Percentiles rank a stretch among this genome's conserved stretches.
phyloP scores from a whole-genome alignment of 2,888 invertebrate genomes.

The Litoditis marina region DNA sequence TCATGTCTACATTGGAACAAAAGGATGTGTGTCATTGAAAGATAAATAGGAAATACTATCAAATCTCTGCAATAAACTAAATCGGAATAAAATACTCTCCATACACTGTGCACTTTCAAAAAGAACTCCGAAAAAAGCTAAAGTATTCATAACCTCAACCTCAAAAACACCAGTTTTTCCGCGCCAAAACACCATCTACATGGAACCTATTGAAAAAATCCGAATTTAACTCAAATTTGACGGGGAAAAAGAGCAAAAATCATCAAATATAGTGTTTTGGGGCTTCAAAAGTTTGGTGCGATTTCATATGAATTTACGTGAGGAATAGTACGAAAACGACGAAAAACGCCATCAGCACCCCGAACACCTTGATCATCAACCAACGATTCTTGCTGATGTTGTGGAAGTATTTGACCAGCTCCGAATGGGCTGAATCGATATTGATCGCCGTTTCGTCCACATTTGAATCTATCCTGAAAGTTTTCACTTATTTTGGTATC shows the following conservation, averaged over 20 bases:
- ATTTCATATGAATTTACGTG: constrained; percentile 75
- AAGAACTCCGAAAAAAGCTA: too few species aligned
- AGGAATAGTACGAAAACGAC: constrained; percentile 96
- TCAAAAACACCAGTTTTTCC: too few species aligned
- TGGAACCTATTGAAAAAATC: too few species aligned
- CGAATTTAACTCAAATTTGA: background rate
- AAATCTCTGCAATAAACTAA: too few species aligned
- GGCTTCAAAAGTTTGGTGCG: background rate
- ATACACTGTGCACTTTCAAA: too few species aligned
- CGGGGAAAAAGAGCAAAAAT: background rate
- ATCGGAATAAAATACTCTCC: too few species aligned
- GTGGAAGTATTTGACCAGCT: constrained; percentile 94
- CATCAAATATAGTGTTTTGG: background rate
- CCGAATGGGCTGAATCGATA: constrained; percentile 93
- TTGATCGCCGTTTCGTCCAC: constrained; percentile 91
- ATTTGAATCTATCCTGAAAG: constrained; percentile 84
- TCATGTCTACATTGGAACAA: too few species aligned
- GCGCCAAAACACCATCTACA: too few species aligned
- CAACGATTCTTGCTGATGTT: constrained; percentile 91
- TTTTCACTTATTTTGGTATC: too few species aligned
- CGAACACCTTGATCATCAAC: constrained; percentile 98
- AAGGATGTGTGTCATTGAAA: too few species aligned
- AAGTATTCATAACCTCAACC: too few species aligned
- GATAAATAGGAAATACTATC: too few species aligned
- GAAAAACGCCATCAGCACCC: constrained; percentile 95